Evolutionary conservation across 2,113 vertebrate genomes (phyloP), one percentile per base, ranked within the genome.

Genomic region (Neotoma lepida): DNA sequence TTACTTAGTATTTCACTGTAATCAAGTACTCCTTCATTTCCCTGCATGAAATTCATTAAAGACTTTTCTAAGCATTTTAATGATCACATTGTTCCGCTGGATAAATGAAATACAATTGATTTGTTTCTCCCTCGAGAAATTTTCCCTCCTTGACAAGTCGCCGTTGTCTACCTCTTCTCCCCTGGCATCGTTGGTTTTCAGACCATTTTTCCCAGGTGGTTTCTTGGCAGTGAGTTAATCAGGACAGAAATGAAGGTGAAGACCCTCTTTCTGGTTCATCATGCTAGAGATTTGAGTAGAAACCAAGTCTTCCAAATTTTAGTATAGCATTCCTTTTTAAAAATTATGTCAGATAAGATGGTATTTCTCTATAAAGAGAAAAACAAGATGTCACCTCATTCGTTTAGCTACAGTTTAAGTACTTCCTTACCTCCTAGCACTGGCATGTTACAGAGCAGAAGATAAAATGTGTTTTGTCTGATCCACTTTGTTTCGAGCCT

Each of bases 401-500:
- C 51, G 56, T 96, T 85, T 41, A 28, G 58, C 54, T 63, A 24
- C 10, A 14, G 89, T 81, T 94, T 82, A 66, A 41, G 22, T 73
- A 73, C 22, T 92, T 49, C 76, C 66, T 94, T 17, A 89, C 2
- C 58, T 95, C 46, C 88, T 35, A 61, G 24, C 33, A 87, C 64
- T 41, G 18, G 68, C 54, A 26, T 86, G 20, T 81, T 89, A 14
- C 22, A 81, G 44, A 18, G 77, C 61, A 61, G 76, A 92, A 90
- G 82, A 73, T 93, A 63, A 94, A 81, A 28, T 89, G 56, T 18
- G 46, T 28, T 68, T 90, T 85, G 39, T 41, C 44, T 73, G n/a
- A 82, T 91, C 30, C 17, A 82, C 51, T 96, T 51, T 89, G 33
- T 93, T 93, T 91, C 63, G 90, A 71, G 44, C 70, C 35, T 39